Conservation (phyloP, 2,797 vertebrate genomes). For the Sebastes glaucus region DNA sequence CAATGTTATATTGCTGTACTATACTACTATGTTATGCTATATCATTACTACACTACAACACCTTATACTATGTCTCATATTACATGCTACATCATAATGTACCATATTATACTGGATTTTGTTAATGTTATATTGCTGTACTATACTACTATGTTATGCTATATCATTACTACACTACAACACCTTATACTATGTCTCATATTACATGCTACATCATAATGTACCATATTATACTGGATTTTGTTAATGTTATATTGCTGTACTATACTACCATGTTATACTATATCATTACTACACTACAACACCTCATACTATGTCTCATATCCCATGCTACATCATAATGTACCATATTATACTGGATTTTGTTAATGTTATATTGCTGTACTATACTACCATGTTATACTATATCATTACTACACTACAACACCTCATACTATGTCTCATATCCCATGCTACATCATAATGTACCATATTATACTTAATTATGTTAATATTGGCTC, state of each 20-base stretch:
- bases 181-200: neutral
- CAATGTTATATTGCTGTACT: neutral
- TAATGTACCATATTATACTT: neutral
- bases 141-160: neutral
- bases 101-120: neutral
- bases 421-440: neutral
- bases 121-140: neutral
- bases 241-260: neutral
- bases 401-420: neutral
- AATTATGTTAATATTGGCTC: neutral
- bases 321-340: neutral
- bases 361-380: neutral
- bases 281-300: neutral
- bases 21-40: neutral
- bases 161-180: neutral
- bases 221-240: neutral
- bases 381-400: neutral
- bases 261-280: neutral
- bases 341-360: neutral
- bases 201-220: neutral
- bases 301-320: neutral
- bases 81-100: neutral
- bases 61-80: neutral
- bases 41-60: neutral
- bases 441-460: neutral